Percentiles rank a stretch among this genome's conserved stretches.
Evolutionary conservation across 2,888 invertebrate genomes (phyloP).

Genomic region (Phymatocera aterrima): DNA sequence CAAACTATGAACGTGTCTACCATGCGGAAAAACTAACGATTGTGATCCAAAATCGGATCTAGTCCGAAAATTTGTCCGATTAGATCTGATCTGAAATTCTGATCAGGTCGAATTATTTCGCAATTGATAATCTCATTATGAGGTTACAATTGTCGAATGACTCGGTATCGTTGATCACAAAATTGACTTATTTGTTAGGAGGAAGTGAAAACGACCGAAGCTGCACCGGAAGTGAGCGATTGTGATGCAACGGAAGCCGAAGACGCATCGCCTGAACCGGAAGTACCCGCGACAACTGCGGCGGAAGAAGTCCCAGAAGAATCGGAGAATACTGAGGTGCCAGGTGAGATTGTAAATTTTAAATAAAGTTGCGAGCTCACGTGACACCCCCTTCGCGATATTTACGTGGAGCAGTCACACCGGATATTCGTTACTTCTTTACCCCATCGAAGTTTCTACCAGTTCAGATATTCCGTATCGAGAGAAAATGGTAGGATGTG

Average conservation of each 20-base stretch:
- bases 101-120: too few relatives aligned
- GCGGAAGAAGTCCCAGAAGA: not conserved
- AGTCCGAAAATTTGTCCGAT: too few relatives aligned
- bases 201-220: not conserved
- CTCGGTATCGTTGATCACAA: too few relatives aligned
- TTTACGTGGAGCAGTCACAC: not conserved
- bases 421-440: not conserved
- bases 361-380: slow-evolving; percentile 15
- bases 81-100: too few relatives aligned
- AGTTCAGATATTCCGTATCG: not conserved
- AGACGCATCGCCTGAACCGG: not conserved
- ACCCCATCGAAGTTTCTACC: not conserved
- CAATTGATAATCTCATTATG: too few relatives aligned
- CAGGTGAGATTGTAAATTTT: slow-evolving; percentile 25
- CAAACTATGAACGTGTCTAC: not conserved
- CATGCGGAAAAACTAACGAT: not conserved
- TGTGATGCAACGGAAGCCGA: not conserved
- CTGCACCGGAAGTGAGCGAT: not conserved
- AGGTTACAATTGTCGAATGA: too few relatives aligned
- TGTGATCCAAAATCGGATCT: too few relatives aligned
- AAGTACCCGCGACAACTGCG: not conserved
- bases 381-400: not conserved
- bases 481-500: not conserved
- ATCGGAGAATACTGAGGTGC: not conserved
- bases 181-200: not conserved